These are phyloP conservation scores for Poeciliopsis turrubarensis DNA, from an alignment of 2,113 vertebrate genomes.

Conservation along the genomic window DNA sequence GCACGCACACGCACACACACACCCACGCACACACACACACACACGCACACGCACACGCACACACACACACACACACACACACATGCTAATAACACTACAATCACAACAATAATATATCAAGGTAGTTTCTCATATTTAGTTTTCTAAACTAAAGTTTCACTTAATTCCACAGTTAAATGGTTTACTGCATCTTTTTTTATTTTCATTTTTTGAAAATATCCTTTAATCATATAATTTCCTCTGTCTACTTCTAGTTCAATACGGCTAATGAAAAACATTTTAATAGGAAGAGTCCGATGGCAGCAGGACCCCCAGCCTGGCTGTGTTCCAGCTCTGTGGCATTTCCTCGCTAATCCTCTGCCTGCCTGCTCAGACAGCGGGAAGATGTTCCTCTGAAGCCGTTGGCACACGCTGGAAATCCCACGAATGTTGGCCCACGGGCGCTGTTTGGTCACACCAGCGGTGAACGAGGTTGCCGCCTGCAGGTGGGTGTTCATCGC, in stretches of 20 bases:
- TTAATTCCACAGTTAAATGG: too few species aligned
- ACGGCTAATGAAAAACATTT: background rate
- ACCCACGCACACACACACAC: too few species aligned
- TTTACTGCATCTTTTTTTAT: background rate
- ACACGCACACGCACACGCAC: too few species aligned
- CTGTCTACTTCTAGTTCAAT: background rate
- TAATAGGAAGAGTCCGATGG: background rate
- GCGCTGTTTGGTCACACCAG: background rate
- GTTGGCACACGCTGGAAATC: background rate
- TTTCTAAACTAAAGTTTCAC: too few species aligned
- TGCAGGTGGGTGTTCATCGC: background rate
- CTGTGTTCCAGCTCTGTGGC: slow-evolving; percentile 3
- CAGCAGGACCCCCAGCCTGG: background rate
- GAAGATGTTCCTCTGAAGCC: slow-evolving; percentile 13
- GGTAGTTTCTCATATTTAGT: too few species aligned
- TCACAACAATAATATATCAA: too few species aligned
- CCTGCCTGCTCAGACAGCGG: slow-evolving; percentile 27
- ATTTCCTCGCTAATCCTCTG: slow-evolving; percentile 38
- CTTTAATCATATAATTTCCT: background rate
- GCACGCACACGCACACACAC: too few species aligned
- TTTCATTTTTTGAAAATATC: background rate
- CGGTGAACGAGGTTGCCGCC: background rate
- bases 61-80: too few species aligned
- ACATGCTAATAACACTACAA: too few species aligned
- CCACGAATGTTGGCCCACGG: background rate